phyloP scores from a whole-genome alignment of 2,888 invertebrate species.

The Temnothorax unifasciatus region DNA sequence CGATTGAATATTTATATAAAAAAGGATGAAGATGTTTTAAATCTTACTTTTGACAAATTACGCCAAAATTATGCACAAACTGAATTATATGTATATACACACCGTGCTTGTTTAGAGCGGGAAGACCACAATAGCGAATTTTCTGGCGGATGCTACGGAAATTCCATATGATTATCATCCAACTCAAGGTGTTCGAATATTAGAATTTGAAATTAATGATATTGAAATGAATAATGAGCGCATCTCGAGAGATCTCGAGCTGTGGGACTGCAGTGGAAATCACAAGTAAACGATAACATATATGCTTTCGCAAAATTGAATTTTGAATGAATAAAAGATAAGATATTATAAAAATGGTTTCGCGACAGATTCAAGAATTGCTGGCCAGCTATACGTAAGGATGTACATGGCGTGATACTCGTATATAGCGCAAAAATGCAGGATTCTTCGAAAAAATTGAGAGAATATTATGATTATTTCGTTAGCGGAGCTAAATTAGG shows the following conservation, averaged over 20 bases:
- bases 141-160: slow-evolving; percentile 91
- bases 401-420: slow-evolving; percentile 90
- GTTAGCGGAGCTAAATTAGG: slow-evolving; percentile 90
- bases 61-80: not conserved
- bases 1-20: slow-evolving; percentile 2
- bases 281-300: slow-evolving; percentile 87
- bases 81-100: not conserved
- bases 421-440: slow-evolving; percentile 89
- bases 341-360: not conserved
- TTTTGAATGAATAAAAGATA: not conserved
- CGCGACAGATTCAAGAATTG: slow-evolving; percentile 90
- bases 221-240: slow-evolving; percentile 88
- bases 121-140: slow-evolving; percentile 91
- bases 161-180: slow-evolving; percentile 89
- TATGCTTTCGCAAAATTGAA: not conserved
- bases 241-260: slow-evolving; percentile 90
- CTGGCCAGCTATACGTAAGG: slow-evolving; percentile 92
- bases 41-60: not conserved
- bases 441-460: slow-evolving; percentile 88
- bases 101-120: slow-evolving; percentile 88
- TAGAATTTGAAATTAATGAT: slow-evolving; percentile 91
- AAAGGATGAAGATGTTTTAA: not conserved
- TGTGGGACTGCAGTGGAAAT: slow-evolving; percentile 94
- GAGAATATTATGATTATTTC: slow-evolving; percentile 90
- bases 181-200: slow-evolving; percentile 91